These are phyloP conservation scores for Agriopis leucophaearia DNA, from an alignment of 2,888 invertebrate species.

Conservation along the genomic window DNA sequence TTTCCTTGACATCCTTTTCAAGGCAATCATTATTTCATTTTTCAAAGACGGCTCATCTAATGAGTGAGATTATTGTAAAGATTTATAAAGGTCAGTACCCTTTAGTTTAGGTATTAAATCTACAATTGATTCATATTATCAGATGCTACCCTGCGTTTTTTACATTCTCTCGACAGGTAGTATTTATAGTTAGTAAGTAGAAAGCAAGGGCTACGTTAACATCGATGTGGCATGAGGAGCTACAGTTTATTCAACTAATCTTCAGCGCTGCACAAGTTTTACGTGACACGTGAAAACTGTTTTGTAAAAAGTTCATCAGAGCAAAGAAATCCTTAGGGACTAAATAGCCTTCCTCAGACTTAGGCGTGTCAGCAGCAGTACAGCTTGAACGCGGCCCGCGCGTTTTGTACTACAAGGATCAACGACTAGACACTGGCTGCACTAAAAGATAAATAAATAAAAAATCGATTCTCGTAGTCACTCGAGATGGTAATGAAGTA, in stretches of 20 bases:
- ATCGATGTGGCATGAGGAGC: constrained; percentile 13
- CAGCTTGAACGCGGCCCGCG: too few relatives aligned
- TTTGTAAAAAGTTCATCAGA: background rate
- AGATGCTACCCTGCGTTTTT: constrained; percentile 73
- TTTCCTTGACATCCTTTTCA: constrained; percentile 4
- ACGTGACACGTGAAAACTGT: background rate
- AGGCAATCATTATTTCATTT: background rate
- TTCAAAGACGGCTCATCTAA: constrained; percentile 9
- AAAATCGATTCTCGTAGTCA: too few relatives aligned
- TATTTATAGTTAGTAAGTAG: constrained; percentile 23
- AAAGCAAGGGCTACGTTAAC: constrained; percentile 22
- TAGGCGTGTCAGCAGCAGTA: too few relatives aligned
- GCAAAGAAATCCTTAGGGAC: too few relatives aligned
- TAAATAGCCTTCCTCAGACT: too few relatives aligned
- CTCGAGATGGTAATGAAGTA: too few relatives aligned
- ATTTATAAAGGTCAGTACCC: constrained; percentile 26
- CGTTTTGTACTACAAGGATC: too few relatives aligned
- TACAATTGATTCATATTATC: constrained; percentile 65
- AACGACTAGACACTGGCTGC: too few relatives aligned
- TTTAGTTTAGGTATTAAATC: constrained; percentile 38
- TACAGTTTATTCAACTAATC: background rate
- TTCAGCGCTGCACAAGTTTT: background rate
- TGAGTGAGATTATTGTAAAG: constrained; percentile 22
- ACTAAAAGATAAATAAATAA: too few relatives aligned
- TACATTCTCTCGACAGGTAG: constrained; percentile 59